Conservation (phyloP, 2,797 vertebrate species). For the Lates japonicus region DNA sequence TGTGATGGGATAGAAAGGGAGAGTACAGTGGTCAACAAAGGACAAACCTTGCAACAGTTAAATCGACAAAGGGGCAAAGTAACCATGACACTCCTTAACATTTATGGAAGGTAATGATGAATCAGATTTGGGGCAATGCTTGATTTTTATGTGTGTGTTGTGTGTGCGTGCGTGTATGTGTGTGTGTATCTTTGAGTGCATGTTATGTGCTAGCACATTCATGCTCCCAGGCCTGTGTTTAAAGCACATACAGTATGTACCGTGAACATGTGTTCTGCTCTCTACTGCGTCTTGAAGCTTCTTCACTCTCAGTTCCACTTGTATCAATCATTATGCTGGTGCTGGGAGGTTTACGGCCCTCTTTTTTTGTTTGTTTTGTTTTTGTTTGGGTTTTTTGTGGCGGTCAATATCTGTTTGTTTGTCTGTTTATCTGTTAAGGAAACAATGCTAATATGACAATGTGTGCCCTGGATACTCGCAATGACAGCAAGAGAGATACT, state of each 20-base stretch:
- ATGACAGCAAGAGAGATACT: constrained; percentile 61
- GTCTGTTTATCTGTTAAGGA: constrained; percentile 52
- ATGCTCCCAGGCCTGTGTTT: constrained; percentile 38
- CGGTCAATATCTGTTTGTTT: constrained; percentile 36
- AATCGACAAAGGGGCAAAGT: constrained; percentile 41
- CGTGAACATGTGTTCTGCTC: constrained; percentile 29
- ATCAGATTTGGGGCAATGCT: constrained; percentile 55
- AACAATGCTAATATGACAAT: constrained; percentile 71
- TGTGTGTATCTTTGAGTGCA: constrained; percentile 17
- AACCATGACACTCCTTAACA: constrained; percentile 51
- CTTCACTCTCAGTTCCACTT: constrained; percentile 48
- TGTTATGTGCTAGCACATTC: constrained; percentile 23
- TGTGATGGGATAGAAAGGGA: not conserved
- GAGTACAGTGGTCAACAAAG: constrained; percentile 23
- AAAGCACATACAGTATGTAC: constrained; percentile 34
- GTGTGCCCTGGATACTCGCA: constrained; percentile 81
- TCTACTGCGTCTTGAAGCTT: constrained; percentile 37
- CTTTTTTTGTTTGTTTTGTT: constrained; percentile 11
- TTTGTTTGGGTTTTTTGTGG: constrained; percentile 10
- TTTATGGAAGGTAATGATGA: constrained; percentile 51
- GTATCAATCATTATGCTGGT: constrained; percentile 53
- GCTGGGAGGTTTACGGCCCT: constrained; percentile 43
- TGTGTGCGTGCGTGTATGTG: constrained; percentile 19
- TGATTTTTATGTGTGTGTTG: constrained; percentile 47
- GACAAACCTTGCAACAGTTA: constrained; percentile 35